phyloP scores from a whole-genome alignment of 2,113 vertebrate genomes.

The Ceratotherium simum region DNA sequence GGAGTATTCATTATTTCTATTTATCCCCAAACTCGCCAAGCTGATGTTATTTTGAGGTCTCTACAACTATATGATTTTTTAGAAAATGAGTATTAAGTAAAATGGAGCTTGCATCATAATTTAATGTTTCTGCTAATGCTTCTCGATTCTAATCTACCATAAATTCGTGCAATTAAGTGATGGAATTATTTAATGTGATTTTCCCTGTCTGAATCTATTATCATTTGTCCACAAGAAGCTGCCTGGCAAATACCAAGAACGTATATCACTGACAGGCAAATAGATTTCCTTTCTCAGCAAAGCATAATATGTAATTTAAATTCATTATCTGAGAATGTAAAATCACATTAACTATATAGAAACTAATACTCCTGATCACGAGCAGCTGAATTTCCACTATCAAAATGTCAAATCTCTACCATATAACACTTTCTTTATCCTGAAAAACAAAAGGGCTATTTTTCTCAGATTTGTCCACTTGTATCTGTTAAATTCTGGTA shows the following conservation, averaged over 20 bases:
- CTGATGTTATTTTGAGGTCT: constrained; percentile 59
- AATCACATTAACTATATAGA: constrained; percentile 50
- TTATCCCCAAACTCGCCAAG: constrained; percentile 55
- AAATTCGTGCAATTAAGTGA: constrained; percentile 76
- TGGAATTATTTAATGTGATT: constrained; percentile 72
- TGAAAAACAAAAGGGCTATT: not conserved
- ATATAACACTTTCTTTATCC: constrained; percentile 11
- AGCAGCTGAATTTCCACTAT: constrained; percentile 20
- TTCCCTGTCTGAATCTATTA: constrained; percentile 66
- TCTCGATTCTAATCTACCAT: constrained; percentile 73
- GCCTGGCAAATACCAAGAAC: constrained; percentile 61
- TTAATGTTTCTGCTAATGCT: constrained; percentile 69
- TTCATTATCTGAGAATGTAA: constrained; percentile 57
- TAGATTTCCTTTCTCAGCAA: constrained; percentile 65
- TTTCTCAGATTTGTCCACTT: not conserved
- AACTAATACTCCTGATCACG: constrained; percentile 53
- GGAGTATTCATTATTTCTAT: constrained; percentile 53
- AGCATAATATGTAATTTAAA: constrained; percentile 63
- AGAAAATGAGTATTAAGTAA: constrained; percentile 72
- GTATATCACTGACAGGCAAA: constrained; percentile 50
- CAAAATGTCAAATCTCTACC: constrained; percentile 22
- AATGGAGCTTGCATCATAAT: constrained; percentile 48
- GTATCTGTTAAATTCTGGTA: not conserved
- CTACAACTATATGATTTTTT: constrained; percentile 35
- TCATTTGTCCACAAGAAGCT: constrained; percentile 64